Evolutionary conservation across 2,888 invertebrate species (phyloP).

Genomic region (Scrobipalpa costella): DNA sequence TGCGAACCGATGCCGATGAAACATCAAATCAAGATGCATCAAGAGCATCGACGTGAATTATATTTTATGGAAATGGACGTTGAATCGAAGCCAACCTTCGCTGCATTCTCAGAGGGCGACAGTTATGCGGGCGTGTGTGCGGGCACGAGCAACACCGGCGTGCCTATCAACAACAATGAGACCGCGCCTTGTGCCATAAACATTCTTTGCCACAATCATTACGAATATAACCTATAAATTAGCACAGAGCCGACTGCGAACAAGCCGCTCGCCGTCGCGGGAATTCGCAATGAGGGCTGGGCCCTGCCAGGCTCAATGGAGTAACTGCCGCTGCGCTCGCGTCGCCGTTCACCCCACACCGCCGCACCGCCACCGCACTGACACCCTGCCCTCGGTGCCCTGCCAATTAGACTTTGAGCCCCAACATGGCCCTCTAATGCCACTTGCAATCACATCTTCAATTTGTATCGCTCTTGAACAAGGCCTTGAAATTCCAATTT

Average conservation of each 20-base stretch:
- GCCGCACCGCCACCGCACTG: constrained; percentile 34
- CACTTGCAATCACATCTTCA: constrained; percentile 20
- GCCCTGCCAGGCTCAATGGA: constrained; percentile 45
- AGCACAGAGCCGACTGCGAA: constrained; percentile 63
- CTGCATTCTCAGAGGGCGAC: constrained; percentile 66
- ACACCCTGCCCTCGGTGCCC: constrained; percentile 23
- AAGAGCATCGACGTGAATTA: constrained; percentile 61
- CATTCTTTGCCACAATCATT: constrained; percentile 77
- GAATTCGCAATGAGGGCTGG: constrained; percentile 65
- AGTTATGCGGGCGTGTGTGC: constrained; percentile 69
- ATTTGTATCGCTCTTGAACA: constrained; percentile 16
- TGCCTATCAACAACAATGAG: constrained; percentile 73
- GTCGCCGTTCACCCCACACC: constrained; percentile 32
- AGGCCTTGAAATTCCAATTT: constrained; percentile 16
- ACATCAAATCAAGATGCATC: constrained; percentile 62
- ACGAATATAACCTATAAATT: constrained; percentile 78
- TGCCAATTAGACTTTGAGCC: constrained; percentile 56
- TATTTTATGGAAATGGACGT: constrained; percentile 76
- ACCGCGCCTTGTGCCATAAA: constrained; percentile 76
- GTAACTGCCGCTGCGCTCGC: constrained; percentile 44
- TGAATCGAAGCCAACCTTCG: constrained; percentile 70
- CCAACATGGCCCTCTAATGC: constrained; percentile 22
- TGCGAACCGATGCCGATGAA: constrained; percentile 49
- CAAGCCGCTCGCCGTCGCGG: constrained; percentile 54
- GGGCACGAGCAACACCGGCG: constrained; percentile 53